Percentiles rank a stretch among this genome's conserved stretches.
phyloP scores from a whole-genome alignment of 2,113 vertebrate species.

The Dermatemys mawii region DNA sequence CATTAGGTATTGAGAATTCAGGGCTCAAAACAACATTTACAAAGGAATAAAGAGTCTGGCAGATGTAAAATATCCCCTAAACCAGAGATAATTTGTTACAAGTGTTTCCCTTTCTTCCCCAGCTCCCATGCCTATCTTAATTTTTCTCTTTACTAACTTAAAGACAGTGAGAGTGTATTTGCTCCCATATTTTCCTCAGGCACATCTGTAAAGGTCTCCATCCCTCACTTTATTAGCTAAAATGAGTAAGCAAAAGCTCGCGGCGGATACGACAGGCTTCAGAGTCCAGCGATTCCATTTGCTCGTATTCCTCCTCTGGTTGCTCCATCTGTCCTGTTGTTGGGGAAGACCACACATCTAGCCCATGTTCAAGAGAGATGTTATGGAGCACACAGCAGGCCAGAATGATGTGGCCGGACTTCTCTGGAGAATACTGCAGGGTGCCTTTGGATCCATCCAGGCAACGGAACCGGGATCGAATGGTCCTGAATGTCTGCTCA shows the following conservation, averaged over 20 bases:
- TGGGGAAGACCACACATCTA: conserved; percentile 90
- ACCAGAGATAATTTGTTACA: background rate
- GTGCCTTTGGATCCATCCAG: conserved; percentile 93
- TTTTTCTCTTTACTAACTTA: background rate
- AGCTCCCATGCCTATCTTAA: background rate
- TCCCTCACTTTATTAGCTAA: conserved; percentile 76
- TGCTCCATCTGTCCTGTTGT: conserved; percentile 82
- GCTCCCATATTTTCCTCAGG: background rate
- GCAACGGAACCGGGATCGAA: conserved; percentile 92
- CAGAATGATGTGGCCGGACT: conserved; percentile 92
- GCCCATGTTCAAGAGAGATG: conserved; percentile 89
- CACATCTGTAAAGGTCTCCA: background rate
- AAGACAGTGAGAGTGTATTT: background rate
- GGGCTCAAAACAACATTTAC: background rate
- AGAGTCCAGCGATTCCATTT: conserved; percentile 86
- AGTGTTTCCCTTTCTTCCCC: background rate
- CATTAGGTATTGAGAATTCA: background rate
- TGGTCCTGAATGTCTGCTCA: conserved; percentile 88
- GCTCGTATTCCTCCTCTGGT: conserved; percentile 81
- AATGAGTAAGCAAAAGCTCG: conserved; percentile 89
- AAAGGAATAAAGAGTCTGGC: background rate
- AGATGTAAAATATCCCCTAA: background rate
- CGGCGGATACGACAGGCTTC: conserved; percentile 86
- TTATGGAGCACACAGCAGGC: conserved; percentile 98
- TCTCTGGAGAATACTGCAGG: conserved; percentile 94